phyloP scores from a whole-genome alignment of 2,888 invertebrate genomes.

The Coenonympha glycerion region DNA sequence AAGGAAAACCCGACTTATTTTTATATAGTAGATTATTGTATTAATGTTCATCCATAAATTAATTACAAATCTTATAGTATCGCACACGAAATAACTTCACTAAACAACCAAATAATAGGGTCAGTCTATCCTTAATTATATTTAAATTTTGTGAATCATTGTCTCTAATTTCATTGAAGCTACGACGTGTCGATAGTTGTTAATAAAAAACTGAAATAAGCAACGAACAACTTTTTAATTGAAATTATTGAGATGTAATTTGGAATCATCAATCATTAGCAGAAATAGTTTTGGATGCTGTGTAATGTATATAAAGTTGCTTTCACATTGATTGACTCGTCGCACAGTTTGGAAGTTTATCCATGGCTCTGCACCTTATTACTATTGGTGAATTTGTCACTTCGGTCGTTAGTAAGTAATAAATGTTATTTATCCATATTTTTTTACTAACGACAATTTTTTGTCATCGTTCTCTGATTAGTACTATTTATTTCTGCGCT shows the following conservation, averaged over 20 bases:
- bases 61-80: neutral
- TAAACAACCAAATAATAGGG: constrained; percentile 10
- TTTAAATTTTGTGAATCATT: constrained; percentile 23
- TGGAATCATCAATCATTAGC: constrained; percentile 31
- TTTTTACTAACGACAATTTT: no score
- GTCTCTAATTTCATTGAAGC: constrained; percentile 19
- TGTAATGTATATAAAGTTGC: neutral
- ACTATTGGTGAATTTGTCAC: neutral
- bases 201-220: constrained; percentile 7
- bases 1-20: no score
- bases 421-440: no score
- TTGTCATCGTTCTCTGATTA: no score
- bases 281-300: constrained; percentile 23
- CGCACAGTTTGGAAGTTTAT: neutral
- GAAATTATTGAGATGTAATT: constrained; percentile 28
- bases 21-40: no score
- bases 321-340: neutral
- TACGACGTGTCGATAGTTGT: constrained; percentile 7
- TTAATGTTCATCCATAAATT: neutral
- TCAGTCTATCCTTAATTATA: constrained; percentile 9
- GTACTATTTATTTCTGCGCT: no score
- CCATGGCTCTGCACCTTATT: no score
- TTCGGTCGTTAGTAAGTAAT: neutral
- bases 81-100: constrained; percentile 3
- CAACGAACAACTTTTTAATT: constrained; percentile 20